phyloP scores from a whole-genome alignment of 1,140 invertebrate species.

The Ceratina australensis region DNA sequence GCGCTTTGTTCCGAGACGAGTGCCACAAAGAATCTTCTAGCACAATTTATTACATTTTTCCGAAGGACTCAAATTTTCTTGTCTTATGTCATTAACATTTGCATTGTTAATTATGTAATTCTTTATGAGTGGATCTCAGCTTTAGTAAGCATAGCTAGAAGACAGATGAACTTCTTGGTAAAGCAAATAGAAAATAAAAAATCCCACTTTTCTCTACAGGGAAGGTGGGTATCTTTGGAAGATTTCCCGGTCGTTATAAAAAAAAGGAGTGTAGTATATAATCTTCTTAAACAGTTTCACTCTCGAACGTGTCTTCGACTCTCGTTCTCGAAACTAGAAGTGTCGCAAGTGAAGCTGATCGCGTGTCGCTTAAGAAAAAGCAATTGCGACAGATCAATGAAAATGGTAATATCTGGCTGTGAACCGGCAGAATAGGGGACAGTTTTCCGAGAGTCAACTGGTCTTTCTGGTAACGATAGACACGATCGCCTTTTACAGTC shows the following conservation, averaged over 20 bases:
- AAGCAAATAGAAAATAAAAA: too few species aligned
- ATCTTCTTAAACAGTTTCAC: background rate
- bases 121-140: too few species aligned
- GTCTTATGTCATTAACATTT: too few species aligned
- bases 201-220: too few species aligned
- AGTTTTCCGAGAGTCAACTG: conserved; percentile 67
- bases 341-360: background rate
- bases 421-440: conserved; percentile 57
- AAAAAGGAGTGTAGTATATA: too few species aligned
- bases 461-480: conserved; percentile 56
- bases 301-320: background rate
- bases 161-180: too few species aligned
- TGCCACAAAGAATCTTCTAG: background rate
- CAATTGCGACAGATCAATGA: conserved; percentile 48
- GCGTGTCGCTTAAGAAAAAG: conserved; percentile 4
- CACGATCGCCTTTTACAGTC: conserved; percentile 54
- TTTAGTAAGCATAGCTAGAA: too few species aligned
- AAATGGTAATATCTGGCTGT: conserved; percentile 50
- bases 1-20: background rate
- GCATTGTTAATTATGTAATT: too few species aligned
- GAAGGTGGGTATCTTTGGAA: too few species aligned
- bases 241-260: too few species aligned
- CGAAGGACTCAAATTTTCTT: too few species aligned
- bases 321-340: background rate
- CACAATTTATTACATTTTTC: too few species aligned